Percentiles rank a stretch among this genome's conserved stretches.
Evolutionary conservation across 2,888 invertebrate genomes (phyloP).

Genomic region (Dascillus cervinus): DNA sequence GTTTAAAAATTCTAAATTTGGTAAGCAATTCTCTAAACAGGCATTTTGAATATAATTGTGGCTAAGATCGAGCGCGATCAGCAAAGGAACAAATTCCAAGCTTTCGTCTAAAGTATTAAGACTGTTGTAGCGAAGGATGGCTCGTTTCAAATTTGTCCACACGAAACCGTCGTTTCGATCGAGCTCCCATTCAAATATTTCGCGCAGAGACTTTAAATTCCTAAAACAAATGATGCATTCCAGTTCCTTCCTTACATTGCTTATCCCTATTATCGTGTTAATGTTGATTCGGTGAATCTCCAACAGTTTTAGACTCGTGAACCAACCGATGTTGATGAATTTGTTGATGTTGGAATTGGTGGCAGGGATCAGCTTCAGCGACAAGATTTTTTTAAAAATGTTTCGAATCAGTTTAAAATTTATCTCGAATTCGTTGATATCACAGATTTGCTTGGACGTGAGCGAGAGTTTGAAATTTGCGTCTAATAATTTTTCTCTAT

Average conservation of each 20-base stretch:
- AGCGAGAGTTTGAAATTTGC: too few species aligned
- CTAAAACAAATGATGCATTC: slow-evolving; percentile 46
- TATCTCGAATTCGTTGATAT: too few species aligned
- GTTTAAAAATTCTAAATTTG: slow-evolving; percentile 54
- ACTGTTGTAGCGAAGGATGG: slow-evolving; percentile 51
- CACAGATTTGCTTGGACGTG: too few species aligned
- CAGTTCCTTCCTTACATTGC: slow-evolving; percentile 50
- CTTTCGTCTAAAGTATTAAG: slow-evolving; percentile 48
- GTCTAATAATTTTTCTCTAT: too few species aligned
- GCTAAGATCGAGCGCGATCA: slow-evolving; percentile 55
- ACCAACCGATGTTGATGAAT: too few species aligned
- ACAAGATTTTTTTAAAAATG: too few species aligned
- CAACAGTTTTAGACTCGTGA: slow-evolving; percentile 47
- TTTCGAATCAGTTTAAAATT: too few species aligned
- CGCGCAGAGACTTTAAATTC: slow-evolving; percentile 40
- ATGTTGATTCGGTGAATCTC: slow-evolving; percentile 53
- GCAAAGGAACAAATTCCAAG: slow-evolving; percentile 52
- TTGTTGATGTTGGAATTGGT: too few species aligned
- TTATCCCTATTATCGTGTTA: slow-evolving; percentile 48
- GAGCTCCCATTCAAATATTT: slow-evolving; percentile 50
- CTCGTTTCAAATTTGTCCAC: slow-evolving; percentile 53
- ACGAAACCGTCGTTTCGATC: slow-evolving; percentile 51
- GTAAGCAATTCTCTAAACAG: slow-evolving; percentile 50
- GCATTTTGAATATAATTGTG: slow-evolving; percentile 53
- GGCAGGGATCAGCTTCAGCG: too few species aligned